A percentile compares a stretch with the other conserved stretches of the same genome.
Evolutionary conservation across 1,140 invertebrate genomes (phyloP).

Genomic region (Atopsyche davidsoni): DNA sequence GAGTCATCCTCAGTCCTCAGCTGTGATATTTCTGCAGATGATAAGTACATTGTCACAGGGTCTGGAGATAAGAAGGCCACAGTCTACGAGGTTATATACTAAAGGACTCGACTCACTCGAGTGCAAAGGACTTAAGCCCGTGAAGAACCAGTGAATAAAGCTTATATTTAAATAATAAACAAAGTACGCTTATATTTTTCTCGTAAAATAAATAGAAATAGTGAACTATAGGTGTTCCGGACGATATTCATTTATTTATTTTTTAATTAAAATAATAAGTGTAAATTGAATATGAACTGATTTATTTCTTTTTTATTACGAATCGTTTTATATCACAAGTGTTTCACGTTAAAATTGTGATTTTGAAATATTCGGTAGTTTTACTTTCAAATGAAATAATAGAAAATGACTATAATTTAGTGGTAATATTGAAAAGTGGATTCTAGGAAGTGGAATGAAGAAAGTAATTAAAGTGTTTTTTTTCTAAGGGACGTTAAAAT

Average conservation of each 20-base stretch:
- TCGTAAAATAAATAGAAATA: neutral
- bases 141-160: neutral
- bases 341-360: conserved; percentile 6
- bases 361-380: conserved; percentile 2
- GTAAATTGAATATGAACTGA: neutral
- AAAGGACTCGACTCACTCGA: conserved; percentile 13
- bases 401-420: conserved; percentile 8
- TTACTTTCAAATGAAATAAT: neutral
- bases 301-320: conserved; percentile 3
- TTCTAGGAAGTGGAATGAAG: neutral
- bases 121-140: neutral
- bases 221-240: no score
- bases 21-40: conserved; percentile 98
- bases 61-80: conserved; percentile 99
- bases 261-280: neutral
- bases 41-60: conserved; percentile 98
- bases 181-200: neutral
- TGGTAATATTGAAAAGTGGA: neutral
- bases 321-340: no score
- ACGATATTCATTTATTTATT: no score
- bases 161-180: conserved; percentile 1
- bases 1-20: conserved; percentile 97
- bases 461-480: neutral
- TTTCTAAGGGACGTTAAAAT: neutral
- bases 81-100: conserved; percentile 96